phyloP scores from a whole-genome alignment of 2,888 invertebrate species.

The Panopea generosa region DNA sequence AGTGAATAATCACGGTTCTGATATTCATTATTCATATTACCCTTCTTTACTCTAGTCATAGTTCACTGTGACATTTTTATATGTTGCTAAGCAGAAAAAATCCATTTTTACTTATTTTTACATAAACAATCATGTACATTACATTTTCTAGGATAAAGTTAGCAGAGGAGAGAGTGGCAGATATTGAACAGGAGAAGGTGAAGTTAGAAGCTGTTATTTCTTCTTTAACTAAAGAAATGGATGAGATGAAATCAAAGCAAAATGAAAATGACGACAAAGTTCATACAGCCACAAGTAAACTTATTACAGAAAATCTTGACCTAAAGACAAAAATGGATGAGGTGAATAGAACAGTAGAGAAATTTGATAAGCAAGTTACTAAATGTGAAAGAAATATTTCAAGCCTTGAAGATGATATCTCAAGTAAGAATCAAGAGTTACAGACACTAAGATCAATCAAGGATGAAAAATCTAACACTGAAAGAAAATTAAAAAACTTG shows the following conservation, averaged over 20 bases:
- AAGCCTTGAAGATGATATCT: constrained; percentile 52
- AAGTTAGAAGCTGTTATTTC: constrained; percentile 53
- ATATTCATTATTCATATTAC: no score
- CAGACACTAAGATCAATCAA: constrained; percentile 38
- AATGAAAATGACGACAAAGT: constrained; percentile 82
- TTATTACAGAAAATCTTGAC: constrained; percentile 55
- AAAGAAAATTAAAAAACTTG: constrained; percentile 58
- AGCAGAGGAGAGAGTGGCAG: constrained; percentile 66
- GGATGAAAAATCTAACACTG: constrained; percentile 64
- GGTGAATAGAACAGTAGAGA: constrained; percentile 43
- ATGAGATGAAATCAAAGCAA: constrained; percentile 80
- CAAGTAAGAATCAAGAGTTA: constrained; percentile 49
- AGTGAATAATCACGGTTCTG: no score
- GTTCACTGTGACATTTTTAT: no score
- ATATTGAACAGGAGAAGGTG: constrained; percentile 64
- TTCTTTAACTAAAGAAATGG: constrained; percentile 73
- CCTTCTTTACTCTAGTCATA: no score
- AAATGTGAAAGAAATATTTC: constrained; percentile 58
- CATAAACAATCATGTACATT: no score
- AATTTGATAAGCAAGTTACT: constrained; percentile 56
- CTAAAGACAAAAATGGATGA: constrained; percentile 53
- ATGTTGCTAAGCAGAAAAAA: no score
- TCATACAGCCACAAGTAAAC: constrained; percentile 37
- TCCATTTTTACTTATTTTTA: no score
- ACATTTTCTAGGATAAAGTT: constrained; percentile 53